Evolutionary conservation across 64 coral and sea anemone species (phyloP).

Genomic region (Dendrophyllia cribrosa): DNA sequence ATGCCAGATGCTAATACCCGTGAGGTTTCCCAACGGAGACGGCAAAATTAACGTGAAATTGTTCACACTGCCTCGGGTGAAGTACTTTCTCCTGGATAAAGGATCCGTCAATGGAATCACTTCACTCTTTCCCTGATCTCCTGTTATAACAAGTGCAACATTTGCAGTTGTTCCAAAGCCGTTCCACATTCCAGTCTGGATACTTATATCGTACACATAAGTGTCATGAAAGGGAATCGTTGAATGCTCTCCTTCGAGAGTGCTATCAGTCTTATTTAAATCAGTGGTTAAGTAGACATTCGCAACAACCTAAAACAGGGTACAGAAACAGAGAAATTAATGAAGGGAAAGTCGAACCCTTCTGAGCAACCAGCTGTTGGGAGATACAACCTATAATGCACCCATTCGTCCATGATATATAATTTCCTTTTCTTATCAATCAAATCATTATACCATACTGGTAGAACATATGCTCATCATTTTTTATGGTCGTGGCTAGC

Average conservation of each 20-base stretch:
- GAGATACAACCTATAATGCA: no score
- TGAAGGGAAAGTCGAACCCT: no score
- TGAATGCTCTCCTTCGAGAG: no score
- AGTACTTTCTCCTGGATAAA: neutral
- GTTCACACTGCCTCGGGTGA: slow-evolving; percentile 51
- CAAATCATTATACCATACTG: no score
- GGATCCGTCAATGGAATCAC: slow-evolving; percentile 32
- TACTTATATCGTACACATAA: slow-evolving; percentile 10
- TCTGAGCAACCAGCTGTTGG: no score
- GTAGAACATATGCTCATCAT: no score
- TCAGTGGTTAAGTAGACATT: slow-evolving; percentile 1
- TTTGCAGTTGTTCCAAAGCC: slow-evolving; percentile 20
- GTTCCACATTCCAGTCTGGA: slow-evolving; percentile 24
- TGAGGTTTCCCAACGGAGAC: neutral
- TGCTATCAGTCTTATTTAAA: neutral
- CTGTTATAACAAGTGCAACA: slow-evolving; percentile 38
- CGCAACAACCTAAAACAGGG: slow-evolving; percentile 43
- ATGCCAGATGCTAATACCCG: slow-evolving; percentile 46
- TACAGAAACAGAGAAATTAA: no score
- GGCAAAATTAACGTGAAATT: slow-evolving; percentile 38
- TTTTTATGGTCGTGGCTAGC: no score
- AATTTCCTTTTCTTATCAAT: no score
- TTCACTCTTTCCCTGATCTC: slow-evolving; percentile 33
- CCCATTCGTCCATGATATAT: no score
- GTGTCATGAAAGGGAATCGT: no score